Evolutionary conservation across 2,113 vertebrate species (phyloP), one percentile per base, ranked within the genome.

Genomic region (Caracal caracal): DNA sequence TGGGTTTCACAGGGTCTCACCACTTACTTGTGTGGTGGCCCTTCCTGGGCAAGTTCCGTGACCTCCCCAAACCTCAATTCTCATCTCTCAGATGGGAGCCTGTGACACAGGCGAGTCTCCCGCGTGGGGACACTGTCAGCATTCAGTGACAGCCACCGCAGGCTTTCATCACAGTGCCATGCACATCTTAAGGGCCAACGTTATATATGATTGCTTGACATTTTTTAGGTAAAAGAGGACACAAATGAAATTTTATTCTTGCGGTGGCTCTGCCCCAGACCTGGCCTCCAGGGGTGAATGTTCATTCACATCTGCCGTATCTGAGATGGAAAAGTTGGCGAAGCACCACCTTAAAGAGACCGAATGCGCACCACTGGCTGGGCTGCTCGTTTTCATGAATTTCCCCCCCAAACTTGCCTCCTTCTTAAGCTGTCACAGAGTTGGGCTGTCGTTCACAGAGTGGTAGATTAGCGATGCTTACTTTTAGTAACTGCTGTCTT

Each of bases 171-270:
- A 3, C 19, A 22, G 28, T 65, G 65, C 75, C 47, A 2, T 20
- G 61, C n/a, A 33, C 20, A 5, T 28, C 1, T 0, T 43, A 2
- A 40, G 51, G 73, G 61, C 49, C 28, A 2, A 56, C 12, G 63
- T 61, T 70, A 10, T 10, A 13, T 73, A 2, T 3, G 59, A n/a
- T 28, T 6, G 6, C 76, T 93, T 93, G 81, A 78, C 51, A 76
- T 37, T 56, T 89, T 89, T 87, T 63, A 84, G 43, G 65, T 59
- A 35, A 85, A 76, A 78, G 59, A 91, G 73, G 33, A 81, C 59
- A 83, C 84, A 90, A 65, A 24, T 65, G 76, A 47, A 65, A 63
- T 94, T 88, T 65, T 84, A 35, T 76, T 94, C 47, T 81, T 47
- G 26, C 33, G 26, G 43, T 51, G 71, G 26, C 53, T 88, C 40